Evolutionary conservation across 2,888 invertebrate species (phyloP).

Genomic region (Hoplodrina ambigua): DNA sequence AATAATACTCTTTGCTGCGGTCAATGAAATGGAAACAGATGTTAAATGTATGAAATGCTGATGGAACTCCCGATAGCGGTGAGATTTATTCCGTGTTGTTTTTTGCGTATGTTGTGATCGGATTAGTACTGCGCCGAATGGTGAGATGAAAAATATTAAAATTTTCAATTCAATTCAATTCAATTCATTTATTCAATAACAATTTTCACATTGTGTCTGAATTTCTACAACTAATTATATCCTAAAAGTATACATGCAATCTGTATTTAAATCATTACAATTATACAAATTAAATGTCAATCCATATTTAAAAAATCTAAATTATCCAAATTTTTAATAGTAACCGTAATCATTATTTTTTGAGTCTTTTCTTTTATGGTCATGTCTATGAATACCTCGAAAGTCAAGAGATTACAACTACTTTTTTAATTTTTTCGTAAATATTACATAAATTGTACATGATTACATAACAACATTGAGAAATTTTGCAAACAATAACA

Average conservation of each 20-base stretch:
- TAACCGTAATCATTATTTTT: background rate
- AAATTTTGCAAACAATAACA: constrained; percentile 30
- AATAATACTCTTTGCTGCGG: constrained; percentile 78
- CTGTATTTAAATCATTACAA: no score
- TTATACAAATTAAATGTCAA: no score
- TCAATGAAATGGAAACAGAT: constrained; percentile 81
- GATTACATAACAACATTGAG: background rate
- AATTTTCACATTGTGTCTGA: no score
- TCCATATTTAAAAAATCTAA: no score
- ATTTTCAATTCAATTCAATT: no score
- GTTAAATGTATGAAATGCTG: constrained; percentile 77
- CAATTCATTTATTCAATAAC: no score
- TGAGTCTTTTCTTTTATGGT: background rate
- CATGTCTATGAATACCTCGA: background rate
- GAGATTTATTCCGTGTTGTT: constrained; percentile 62
- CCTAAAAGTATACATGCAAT: no score
- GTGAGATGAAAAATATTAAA: constrained; percentile 12
- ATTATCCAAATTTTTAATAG: no score
- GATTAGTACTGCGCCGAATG: constrained; percentile 44
- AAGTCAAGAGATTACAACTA: no score
- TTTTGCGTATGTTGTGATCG: constrained; percentile 44
- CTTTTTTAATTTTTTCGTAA: no score
- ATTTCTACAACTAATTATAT: no score
- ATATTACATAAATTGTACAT: background rate
- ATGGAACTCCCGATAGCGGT: constrained; percentile 70